Conservation (phyloP, 1,140 invertebrate species). For the Pseudomyrmex gracilis region DNA sequence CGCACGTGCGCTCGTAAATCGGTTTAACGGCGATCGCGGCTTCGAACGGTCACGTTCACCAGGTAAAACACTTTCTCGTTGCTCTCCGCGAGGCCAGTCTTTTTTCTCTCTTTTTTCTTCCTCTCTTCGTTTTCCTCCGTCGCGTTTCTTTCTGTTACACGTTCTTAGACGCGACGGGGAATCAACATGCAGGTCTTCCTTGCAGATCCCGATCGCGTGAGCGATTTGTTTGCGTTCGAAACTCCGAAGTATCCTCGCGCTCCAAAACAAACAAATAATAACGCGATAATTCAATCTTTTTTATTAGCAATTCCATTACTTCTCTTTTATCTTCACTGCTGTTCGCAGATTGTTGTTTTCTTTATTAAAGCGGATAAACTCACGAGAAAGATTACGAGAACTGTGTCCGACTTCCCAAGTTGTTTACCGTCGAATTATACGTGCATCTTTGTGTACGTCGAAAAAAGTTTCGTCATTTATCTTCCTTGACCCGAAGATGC, state of each 20-base stretch:
- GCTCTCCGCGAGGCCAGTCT: not conserved
- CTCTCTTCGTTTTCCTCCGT: not conserved
- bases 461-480: conserved; percentile 19
- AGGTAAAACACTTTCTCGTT: conserved; percentile 60
- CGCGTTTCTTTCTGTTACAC: not conserved
- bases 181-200: not conserved
- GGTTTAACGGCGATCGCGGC: conserved; percentile 68
- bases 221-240: not conserved
- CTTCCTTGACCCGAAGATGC: conserved; percentile 34
- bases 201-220: not conserved
- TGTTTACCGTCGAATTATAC: conserved; percentile 26
- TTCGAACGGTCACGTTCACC: conserved; percentile 55
- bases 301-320: conserved; percentile 35
- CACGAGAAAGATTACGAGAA: conserved; percentile 10
- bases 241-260: no score
- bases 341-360: not conserved
- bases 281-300: conserved; percentile 8
- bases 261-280: not conserved
- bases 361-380: not conserved
- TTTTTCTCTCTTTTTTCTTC: no score
- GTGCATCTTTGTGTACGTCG: not conserved
- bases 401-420: not conserved
- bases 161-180: not conserved
- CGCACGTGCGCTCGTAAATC: conserved; percentile 70
- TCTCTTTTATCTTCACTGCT: conserved; percentile 34